These are phyloP conservation scores for Enteromius viviparus DNA, from an alignment of 2,797 vertebrate species.

Conservation along the genomic window DNA sequence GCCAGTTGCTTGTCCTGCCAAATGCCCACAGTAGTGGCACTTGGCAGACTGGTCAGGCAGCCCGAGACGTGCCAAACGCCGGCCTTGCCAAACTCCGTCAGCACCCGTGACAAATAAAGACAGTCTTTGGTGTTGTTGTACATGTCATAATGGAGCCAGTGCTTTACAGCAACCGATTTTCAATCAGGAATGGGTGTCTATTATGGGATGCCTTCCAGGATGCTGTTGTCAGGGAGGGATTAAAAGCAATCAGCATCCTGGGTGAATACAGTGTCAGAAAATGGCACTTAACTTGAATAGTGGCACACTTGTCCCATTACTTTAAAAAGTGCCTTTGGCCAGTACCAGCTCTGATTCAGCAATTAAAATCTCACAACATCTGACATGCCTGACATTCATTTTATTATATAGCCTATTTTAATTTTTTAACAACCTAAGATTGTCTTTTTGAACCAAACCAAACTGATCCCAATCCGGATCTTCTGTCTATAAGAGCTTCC, in stretches of 20 bases:
- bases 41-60: constrained; percentile 43
- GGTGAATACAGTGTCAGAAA: neutral
- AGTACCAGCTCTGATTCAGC: neutral
- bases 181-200: constrained; percentile 18
- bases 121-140: constrained; percentile 39
- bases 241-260: constrained; percentile 11
- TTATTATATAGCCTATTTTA: neutral
- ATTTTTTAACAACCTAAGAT: neutral
- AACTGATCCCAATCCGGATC: neutral
- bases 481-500: neutral
- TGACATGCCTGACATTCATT: neutral
- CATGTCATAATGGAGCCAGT: constrained; percentile 31
- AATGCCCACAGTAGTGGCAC: constrained; percentile 38
- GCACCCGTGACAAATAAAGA: constrained; percentile 46
- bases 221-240: constrained; percentile 35
- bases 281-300: neutral
- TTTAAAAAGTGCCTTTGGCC: neutral
- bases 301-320: constrained; percentile 1
- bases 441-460: neutral
- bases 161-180: constrained; percentile 28
- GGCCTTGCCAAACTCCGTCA: constrained; percentile 47
- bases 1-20: constrained; percentile 46
- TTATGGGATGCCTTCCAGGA: constrained; percentile 31
- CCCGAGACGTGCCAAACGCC: constrained; percentile 36
- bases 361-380: neutral